Conservation (phyloP, 2,113 vertebrate genomes). For the Pantherophis guttatus region DNA sequence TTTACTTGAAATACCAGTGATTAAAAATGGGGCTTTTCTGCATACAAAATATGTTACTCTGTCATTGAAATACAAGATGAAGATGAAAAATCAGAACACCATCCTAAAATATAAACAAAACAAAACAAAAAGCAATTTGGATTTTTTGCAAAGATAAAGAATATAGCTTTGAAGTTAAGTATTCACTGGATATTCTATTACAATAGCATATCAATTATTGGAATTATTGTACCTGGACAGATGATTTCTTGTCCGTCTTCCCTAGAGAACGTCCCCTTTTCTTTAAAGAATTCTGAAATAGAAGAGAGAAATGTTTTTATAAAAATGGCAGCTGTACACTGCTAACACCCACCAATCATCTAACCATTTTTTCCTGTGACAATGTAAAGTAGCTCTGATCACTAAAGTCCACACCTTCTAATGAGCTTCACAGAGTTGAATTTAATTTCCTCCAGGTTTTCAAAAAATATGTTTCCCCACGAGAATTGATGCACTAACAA, state of each 20-base stretch:
- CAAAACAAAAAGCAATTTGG: neutral
- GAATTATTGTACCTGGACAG: conserved; percentile 76
- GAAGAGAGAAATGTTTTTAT: neutral
- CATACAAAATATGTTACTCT: neutral
- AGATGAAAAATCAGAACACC: neutral
- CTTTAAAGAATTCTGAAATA: conserved; percentile 87
- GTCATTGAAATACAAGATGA: neutral
- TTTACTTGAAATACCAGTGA: neutral
- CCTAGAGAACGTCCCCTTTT: conserved; percentile 85
- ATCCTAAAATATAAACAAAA: too few relatives aligned
- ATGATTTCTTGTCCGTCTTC: conserved; percentile 89
- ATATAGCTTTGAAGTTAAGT: neutral
- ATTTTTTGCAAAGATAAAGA: neutral
- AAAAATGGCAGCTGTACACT: neutral
- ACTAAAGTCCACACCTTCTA: neutral
- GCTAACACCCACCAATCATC: neutral
- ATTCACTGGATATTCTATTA: neutral
- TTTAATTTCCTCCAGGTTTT: neutral
- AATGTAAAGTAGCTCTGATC: neutral
- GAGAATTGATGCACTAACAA: too few relatives aligned
- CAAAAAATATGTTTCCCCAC: neutral
- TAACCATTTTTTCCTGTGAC: neutral
- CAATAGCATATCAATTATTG: neutral
- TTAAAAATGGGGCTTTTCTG: neutral
- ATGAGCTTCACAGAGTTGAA: neutral